Conservation (phyloP, 2,797 vertebrate species). For the Microctenopoma lineatum region DNA sequence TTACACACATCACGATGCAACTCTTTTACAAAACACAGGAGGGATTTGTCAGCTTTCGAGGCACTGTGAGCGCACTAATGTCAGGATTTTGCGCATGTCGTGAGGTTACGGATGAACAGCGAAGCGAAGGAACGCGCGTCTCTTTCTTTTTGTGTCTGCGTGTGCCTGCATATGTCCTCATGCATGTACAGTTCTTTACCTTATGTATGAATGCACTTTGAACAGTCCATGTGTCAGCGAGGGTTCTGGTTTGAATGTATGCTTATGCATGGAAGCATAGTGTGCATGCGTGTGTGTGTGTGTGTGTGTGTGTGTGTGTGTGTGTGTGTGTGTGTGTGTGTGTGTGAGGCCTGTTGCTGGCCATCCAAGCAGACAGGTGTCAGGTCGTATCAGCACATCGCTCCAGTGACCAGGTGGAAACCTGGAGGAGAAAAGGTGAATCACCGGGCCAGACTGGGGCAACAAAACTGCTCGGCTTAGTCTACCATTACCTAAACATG, state of each 20-base stretch:
- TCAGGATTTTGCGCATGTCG: slow-evolving; percentile 10
- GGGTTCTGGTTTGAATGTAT: slow-evolving; percentile 14
- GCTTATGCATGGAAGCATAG: slow-evolving; percentile 51
- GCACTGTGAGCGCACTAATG: slow-evolving; percentile 8
- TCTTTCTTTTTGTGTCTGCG: background rate
- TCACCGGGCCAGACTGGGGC: slow-evolving; percentile 63
- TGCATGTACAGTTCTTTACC: slow-evolving; percentile 7
- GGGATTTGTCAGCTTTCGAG: slow-evolving; percentile 66
- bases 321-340: slow-evolving; percentile 27
- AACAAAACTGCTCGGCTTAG: slow-evolving; percentile 62
- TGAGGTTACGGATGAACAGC: slow-evolving; percentile 18
- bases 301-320: slow-evolving; percentile 14
- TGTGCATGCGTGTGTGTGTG: slow-evolving; percentile 17
- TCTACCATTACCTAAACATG: slow-evolving; percentile 49
- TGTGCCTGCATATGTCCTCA: slow-evolving; percentile 7
- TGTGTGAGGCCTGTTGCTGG: slow-evolving; percentile 71
- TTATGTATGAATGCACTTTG: slow-evolving; percentile 21
- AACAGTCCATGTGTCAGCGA: slow-evolving; percentile 34
- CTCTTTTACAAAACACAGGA: slow-evolving; percentile 39
- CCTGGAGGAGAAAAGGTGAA: slow-evolving; percentile 78
- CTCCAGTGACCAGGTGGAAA: slow-evolving; percentile 79
- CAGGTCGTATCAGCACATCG: slow-evolving; percentile 71
- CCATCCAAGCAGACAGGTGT: slow-evolving; percentile 81
- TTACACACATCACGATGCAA: slow-evolving; percentile 57
- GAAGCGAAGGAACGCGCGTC: background rate